Base-by-base conservation (phyloP, 2,797 vertebrate species). In the Emydoidea blandingii region DNA sequence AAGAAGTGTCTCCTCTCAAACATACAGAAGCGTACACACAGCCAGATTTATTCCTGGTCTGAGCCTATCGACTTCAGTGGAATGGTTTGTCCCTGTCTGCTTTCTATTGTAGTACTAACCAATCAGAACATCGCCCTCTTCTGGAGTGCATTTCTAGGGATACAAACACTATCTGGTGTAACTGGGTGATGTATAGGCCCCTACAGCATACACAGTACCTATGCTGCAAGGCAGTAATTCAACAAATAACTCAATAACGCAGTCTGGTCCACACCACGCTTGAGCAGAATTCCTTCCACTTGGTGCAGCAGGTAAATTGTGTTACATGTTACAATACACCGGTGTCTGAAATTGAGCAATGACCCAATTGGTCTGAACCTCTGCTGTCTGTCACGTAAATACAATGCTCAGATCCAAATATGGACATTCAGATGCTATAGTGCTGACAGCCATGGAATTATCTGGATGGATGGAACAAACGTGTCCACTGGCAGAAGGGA, bases 181-280 rank as follows among this genome's bases (percentile, higher is more conserved):
- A 78, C 7, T 47, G 74, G 44, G 74, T 9, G 27, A 78, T 1
- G 12, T n/a, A 72, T 5, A 49, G 12, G 25, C 27, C 27, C 27
- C 74, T 29, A 15, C 25, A 10, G 4, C 74, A 10, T 18, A 44
- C 74, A 16, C 44, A 8, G 25, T 47, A 76, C 25, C 41, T 27
- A 91, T 88, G 82, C 82, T 91, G 80, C 82, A 29, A 47, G 44
- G 85, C 19, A 94, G 81, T 37, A 18, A 9, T 5, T 19, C 78
- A 57, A 54, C 79, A 84, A 89, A 59, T 94, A 87, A 29, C 49
- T 86, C 21, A 23, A 23, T 19, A 68, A 74, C 12, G 3, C 62
- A 49, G 74, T 49, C 81, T 83, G 89, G 57, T 94, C 83, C 78
- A 91, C 85, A 91, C 53, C 79, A 79, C 44, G 79, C 65, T 83